Conservation (phyloP, 2,888 invertebrate genomes). For the Thymelicus lineola region DNA sequence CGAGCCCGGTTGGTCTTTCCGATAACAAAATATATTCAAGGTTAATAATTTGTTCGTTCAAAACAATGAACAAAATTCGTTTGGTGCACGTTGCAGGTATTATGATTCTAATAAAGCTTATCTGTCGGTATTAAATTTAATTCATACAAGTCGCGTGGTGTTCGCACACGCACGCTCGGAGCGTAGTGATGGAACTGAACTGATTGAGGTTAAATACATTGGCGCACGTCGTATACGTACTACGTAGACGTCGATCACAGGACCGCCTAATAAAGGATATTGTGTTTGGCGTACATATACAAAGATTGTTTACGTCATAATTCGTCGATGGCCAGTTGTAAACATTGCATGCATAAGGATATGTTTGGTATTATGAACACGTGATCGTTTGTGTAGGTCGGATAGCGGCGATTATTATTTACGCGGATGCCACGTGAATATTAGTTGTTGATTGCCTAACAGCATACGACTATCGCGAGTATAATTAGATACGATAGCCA, state of each 20-base stretch:
- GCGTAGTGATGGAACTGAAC: slow-evolving; percentile 16
- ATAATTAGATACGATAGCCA: too few relatives aligned
- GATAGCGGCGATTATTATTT: slow-evolving; percentile 9
- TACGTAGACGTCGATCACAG: slow-evolving; percentile 6
- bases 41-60: slow-evolving; percentile 68
- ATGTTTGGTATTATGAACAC: slow-evolving; percentile 30
- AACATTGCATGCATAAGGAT: slow-evolving; percentile 46
- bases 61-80: slow-evolving; percentile 65
- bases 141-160: slow-evolving; percentile 6
- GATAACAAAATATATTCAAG: slow-evolving; percentile 80
- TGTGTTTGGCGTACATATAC: slow-evolving; percentile 3
- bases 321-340: slow-evolving; percentile 43
- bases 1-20: slow-evolving; percentile 62
- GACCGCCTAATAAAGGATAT: slow-evolving; percentile 24
- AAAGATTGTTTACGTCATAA: slow-evolving; percentile 45
- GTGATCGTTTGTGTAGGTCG: slow-evolving; percentile 17
- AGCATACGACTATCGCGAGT: too few relatives aligned
- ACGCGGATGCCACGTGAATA: slow-evolving; percentile 2
- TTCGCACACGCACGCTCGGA: slow-evolving; percentile 22
- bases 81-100: slow-evolving; percentile 44
- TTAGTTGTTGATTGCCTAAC: too few relatives aligned
- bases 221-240: neutral
- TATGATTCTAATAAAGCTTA: slow-evolving; percentile 48
- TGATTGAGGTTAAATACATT: slow-evolving; percentile 33
- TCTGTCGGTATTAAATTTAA: slow-evolving; percentile 43